Evolutionary conservation across 2,113 vertebrate genomes (phyloP).

Genomic region (Trichechus manatus): DNA sequence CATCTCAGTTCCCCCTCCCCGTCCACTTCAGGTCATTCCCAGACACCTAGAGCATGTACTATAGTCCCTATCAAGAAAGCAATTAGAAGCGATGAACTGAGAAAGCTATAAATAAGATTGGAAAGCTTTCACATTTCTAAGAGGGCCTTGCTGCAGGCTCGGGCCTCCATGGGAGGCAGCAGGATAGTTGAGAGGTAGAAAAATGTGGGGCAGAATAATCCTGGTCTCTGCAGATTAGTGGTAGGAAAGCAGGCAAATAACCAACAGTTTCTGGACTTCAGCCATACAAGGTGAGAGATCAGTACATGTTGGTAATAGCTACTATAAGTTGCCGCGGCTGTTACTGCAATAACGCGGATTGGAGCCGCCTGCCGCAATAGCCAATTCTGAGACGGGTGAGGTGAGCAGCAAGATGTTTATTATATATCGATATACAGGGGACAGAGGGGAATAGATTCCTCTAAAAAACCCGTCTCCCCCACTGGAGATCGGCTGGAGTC

Average conservation of each 20-base stretch:
- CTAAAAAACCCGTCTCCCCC: no score
- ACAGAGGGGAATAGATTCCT: no score
- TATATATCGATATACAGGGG: no score
- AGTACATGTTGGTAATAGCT: background rate
- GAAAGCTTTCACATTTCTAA: background rate
- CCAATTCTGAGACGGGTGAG: no score
- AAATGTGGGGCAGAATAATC: background rate
- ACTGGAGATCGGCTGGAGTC: no score
- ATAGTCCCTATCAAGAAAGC: background rate
- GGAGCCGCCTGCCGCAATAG: no score
- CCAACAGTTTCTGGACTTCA: background rate
- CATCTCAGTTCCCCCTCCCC: background rate
- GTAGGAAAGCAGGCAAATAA: background rate
- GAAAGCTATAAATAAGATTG: background rate
- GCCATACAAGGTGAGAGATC: background rate
- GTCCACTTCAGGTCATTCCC: background rate
- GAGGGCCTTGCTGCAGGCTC: background rate
- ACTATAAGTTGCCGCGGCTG: no score
- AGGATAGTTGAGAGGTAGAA: background rate
- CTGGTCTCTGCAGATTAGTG: background rate
- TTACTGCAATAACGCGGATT: no score
- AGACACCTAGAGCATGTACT: background rate
- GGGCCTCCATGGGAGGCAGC: background rate
- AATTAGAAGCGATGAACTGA: background rate
- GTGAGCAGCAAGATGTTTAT: no score